Conservation (phyloP, 1,140 invertebrate species). For the Meloidogyne floridensis region DNA sequence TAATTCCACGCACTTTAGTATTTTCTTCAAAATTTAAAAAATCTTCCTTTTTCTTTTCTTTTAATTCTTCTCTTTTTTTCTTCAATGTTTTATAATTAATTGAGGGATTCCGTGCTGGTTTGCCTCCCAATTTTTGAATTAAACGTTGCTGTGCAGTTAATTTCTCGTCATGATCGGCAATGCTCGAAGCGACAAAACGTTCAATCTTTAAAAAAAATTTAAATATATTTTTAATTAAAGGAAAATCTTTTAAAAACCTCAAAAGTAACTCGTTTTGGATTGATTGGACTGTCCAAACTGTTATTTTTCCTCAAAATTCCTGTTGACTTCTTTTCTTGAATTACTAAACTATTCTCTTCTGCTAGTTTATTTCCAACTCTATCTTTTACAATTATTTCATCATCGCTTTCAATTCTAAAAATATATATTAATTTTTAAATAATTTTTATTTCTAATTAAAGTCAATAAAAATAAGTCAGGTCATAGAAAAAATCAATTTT, state of each 20-base stretch:
- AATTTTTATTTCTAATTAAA: too few species aligned
- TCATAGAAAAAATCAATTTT: too few species aligned
- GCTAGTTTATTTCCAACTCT: not conserved
- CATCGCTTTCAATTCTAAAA: slow-evolving; percentile 9
- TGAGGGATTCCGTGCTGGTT: not conserved
- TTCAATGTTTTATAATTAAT: not conserved
- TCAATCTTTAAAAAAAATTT: slow-evolving; percentile 10
- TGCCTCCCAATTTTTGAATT: slow-evolving; percentile 18
- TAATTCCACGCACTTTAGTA: too few species aligned
- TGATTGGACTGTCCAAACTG: not conserved
- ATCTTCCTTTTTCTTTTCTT: too few species aligned
- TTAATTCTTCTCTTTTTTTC: slow-evolving; percentile 13
- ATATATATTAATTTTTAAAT: too few species aligned
- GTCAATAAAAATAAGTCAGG: too few species aligned
- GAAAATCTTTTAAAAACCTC: not conserved
- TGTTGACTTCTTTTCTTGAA: not conserved
- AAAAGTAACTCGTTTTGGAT: not conserved
- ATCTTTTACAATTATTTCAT: slow-evolving; percentile 3
- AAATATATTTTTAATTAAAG: too few species aligned
- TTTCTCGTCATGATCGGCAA: slow-evolving; percentile 12
- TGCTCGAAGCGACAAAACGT: slow-evolving; percentile 20
- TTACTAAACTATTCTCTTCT: not conserved
- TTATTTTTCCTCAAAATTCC: not conserved
- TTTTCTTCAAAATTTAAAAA: too few species aligned
- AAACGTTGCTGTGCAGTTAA: slow-evolving; percentile 20